Base-by-base conservation (phyloP, 2,113 vertebrate species). In the Zeus faber region DNA sequence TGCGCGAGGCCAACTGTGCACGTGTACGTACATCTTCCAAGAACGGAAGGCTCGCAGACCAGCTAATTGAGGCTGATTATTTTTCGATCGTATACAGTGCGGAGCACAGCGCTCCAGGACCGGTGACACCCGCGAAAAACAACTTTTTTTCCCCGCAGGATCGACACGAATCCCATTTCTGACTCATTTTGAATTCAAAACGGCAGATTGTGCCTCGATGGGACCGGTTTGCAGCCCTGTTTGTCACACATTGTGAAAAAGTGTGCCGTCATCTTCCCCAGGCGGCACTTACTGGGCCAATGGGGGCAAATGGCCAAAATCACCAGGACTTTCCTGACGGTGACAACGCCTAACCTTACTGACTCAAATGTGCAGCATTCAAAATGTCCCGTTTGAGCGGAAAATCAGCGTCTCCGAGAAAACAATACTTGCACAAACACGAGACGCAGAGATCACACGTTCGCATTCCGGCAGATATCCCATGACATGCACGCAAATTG, bases 341-440 rank as follows among this genome's bases (percentile, higher is more conserved):
- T 65, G 65, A 71, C 74, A 80, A 76, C 64, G 58, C 31, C 3
- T 31, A 54, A 47, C 48, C 40, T n/a, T 35, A n/a, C 16, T 48
- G 63, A 50, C 67, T 67, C 21, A 78, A 79, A 74, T 58, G 72
- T 72, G 67, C 70, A 49, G 4, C 58, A 35, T 6, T 49, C 40
- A 46, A 67, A 52, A 50, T 46, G n/a, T n/a, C n/a, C n/a, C n/a
- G n/a, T n/a, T n/a, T n/a, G n/a, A n/a, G n/a, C n/a, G n/a, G n/a
- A n/a, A n/a, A n/a, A n/a, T n/a, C n/a, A n/a, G n/a, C n/a, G n/a
- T n/a, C 59, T 46, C 35, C 31, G 37, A 56, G 31, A 40, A 65
- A 74, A 79, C 62, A 63, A 72, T 59, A 51, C 49, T 31, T 18
- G 40, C 55, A 18, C 51, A 67, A 70, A 77, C 52, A 70, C 52